Evolutionary conservation across 2,113 vertebrate genomes (phyloP), one percentile per base, ranked within the genome.

Genomic region (Hydrolagus affinis): DNA sequence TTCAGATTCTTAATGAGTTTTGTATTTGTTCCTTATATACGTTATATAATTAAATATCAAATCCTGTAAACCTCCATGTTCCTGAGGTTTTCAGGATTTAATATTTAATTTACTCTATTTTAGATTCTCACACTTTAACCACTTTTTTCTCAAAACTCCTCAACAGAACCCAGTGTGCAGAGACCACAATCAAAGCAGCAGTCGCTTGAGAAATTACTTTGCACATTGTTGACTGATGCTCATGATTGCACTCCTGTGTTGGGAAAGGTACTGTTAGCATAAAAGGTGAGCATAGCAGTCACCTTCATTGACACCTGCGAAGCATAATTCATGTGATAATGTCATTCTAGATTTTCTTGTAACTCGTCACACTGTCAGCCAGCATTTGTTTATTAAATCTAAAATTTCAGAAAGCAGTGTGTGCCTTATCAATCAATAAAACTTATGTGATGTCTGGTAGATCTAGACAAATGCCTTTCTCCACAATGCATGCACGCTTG

Each of bases 181-280:
- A 44, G 44, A 3, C 2, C 44, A 3, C 21, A 66, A 66, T 25
- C 28, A 83, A 83, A 66, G 78, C 28, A 83, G 15, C 78, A 68
- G 60, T 21, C 25, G 32, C 60, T 68, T 68, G 78, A 80, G 62
- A 32, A 83, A 83, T 83, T 68, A 30, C 62, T 66, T 83, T 83
- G 15, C 25, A 32, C 28, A 83, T 83, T 83, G 32, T 68, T 66
- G 62, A 83, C 62, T 3, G 17, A 83, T 44, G 11, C 60, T 28
- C 60, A 17, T 32, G 14, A 83, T 32, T 83, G 25, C 23, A 83
- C 60, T 30, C 8, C 62, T 66, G 25, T 14, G 12, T 68, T 83
- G 15, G 19, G 60, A 83, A 83, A 68, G 9, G 28, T 64, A 23
- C 28, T 68, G 32, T 25, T 23, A 66, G 25, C 60, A 68, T 10